These are phyloP conservation scores for Syrista parreyssii DNA, from an alignment of 2,888 invertebrate genomes.

Conservation along the genomic window DNA sequence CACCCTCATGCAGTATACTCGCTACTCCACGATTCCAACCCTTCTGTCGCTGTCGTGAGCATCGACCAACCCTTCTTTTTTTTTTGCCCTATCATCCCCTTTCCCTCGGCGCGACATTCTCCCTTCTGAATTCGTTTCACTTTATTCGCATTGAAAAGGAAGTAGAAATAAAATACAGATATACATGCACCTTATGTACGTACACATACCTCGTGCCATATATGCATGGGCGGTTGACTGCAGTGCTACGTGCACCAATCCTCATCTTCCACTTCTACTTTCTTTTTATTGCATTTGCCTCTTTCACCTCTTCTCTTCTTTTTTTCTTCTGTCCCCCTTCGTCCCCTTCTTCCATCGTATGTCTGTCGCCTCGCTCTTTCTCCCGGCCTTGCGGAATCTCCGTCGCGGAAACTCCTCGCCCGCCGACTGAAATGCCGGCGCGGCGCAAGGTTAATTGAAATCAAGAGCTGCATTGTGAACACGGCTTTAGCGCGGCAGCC, in stretches of 20 bases:
- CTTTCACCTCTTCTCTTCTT: background rate
- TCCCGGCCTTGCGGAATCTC: slow-evolving; percentile 7
- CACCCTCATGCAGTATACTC: background rate
- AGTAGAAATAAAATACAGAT: background rate
- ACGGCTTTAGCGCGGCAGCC: slow-evolving; percentile 34
- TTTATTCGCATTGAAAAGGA: background rate
- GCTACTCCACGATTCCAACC: background rate
- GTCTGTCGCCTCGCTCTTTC: slow-evolving; percentile 13
- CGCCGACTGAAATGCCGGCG: slow-evolving; percentile 34
- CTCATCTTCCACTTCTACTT: background rate
- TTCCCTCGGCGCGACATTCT: background rate
- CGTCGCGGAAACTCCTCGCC: background rate
- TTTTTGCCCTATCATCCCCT: background rate
- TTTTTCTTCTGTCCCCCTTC: slow-evolving; percentile 5
- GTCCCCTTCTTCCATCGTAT: slow-evolving; percentile 9
- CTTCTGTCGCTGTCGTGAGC: background rate
- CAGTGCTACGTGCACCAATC: background rate
- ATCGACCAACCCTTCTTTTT: background rate
- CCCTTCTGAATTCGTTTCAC: background rate
- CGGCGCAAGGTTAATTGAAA: slow-evolving; percentile 38
- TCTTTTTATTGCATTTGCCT: background rate
- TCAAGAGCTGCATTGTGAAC: slow-evolving; percentile 37
- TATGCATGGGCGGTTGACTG: background rate
- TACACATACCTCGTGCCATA: background rate
- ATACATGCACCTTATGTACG: background rate